Evolutionary conservation across 2,113 vertebrate species (phyloP).

Genomic region (Cichladusa arquata): DNA sequence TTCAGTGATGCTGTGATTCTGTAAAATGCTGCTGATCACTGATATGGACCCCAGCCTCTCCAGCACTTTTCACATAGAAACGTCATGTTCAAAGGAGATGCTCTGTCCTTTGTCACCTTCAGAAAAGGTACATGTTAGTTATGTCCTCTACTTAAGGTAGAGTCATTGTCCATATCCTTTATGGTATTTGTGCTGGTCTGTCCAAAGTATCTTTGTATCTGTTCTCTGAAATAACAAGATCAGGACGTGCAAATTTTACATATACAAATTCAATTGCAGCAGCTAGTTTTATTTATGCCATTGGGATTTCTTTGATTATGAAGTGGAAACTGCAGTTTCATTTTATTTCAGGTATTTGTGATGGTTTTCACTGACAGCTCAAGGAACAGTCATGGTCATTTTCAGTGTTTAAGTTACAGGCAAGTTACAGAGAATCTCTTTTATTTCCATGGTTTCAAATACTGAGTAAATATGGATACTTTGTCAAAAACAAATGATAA

Average conservation of each 20-base stretch:
- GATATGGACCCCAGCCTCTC: background rate
- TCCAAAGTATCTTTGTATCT: background rate
- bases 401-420: background rate
- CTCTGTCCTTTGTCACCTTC: background rate
- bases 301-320: background rate
- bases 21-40: background rate
- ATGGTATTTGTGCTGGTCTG: background rate
- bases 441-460: background rate
- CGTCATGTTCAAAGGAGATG: background rate
- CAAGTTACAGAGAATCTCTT: background rate
- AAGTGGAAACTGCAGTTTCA: background rate
- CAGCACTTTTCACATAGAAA: background rate
- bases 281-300: background rate
- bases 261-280: background rate
- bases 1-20: background rate
- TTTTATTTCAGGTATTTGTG: background rate
- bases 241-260: background rate
- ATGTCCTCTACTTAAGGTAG: background rate
- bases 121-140: background rate
- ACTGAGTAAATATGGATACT: background rate
- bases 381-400: background rate
- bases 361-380: background rate
- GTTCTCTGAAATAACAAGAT: background rate
- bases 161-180: background rate
- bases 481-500: background rate